Evolutionary conservation across 2,888 invertebrate species (phyloP).

Genomic region (Melitaea athalia): DNA sequence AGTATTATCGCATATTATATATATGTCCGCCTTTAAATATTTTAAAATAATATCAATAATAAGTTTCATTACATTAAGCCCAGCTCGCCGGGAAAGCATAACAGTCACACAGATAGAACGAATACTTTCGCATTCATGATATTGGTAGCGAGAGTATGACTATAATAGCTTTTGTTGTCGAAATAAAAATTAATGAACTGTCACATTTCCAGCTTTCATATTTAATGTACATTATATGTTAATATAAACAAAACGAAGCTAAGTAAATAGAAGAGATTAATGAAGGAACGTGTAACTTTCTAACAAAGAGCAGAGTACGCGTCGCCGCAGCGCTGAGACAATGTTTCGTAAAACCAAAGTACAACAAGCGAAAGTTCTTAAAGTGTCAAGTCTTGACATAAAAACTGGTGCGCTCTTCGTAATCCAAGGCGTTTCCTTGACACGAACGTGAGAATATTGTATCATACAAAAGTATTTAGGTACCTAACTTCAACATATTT

Average conservation of each 20-base stretch:
- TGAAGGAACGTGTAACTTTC: constrained; percentile 17
- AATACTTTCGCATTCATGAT: no score
- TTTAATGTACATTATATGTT: not conserved
- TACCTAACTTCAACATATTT: not conserved
- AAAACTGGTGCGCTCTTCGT: constrained; percentile 18
- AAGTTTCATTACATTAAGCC: no score
- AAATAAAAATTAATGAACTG: not conserved
- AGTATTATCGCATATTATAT: no score
- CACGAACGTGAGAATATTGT: constrained; percentile 21
- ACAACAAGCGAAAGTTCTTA: constrained; percentile 29
- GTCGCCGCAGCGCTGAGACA: constrained; percentile 3
- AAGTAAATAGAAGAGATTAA: constrained; percentile 6
- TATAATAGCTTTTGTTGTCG: no score
- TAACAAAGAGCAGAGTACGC: constrained; percentile 11
- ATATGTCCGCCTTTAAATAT: no score
- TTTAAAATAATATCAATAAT: no score
- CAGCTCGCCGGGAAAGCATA: no score
- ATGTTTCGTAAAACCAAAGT: constrained; percentile 28
- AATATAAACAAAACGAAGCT: not conserved
- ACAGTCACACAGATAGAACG: no score
- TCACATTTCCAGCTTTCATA: not conserved
- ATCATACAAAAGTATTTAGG: constrained; percentile 4
- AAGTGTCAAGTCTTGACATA: constrained; percentile 12
- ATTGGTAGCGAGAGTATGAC: no score
- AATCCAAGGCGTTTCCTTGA: constrained; percentile 21